Base-by-base conservation (phyloP, 1,140 invertebrate species). In the Delia radicum region DNA sequence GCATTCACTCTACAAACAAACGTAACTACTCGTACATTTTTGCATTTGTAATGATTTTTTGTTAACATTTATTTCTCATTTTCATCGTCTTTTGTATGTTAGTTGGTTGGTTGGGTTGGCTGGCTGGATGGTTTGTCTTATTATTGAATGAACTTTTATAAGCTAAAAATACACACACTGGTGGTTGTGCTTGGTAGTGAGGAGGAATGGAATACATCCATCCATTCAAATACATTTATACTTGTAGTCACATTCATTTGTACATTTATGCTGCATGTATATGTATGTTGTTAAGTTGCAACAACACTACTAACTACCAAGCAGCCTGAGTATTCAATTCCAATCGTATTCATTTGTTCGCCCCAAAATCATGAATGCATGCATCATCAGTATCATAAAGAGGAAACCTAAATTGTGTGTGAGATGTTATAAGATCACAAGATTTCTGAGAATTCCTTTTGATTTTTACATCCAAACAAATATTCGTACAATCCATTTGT, bases 21-120 rank as follows among this genome's bases (percentile, higher is more conserved):
- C n/a, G 12, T 42, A 55, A 77, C 77, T 46, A 21, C 27, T 77
- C 78, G 75, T 80, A 81, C 80, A 82, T 48, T 79, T 82, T 77
- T 76, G 74, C 21, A 71, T 65, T 21, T 46, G n/a, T 2, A 33
- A 73, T 15, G 72, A 33, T 21, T 55, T 55, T 55, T 24, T 55
- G 37, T 42, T 10, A 15, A 15, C n/a, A n/a, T n/a, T 42, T 42
- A 42, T 42, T 42, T 42, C 46, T 15, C 48, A 21, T 55, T 55
- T 55, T 55, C 21, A 7, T 21, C 48, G 12, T 55, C 48, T 21
- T 55, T 55, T n/a, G n/a, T 10, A 37, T 37, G 13, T 37, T 37
- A 10, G 33, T 37, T 3, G 33, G 33, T 37, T 13, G 33, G 31
- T 33, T 33, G 31, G 1, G 8, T 37, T 10, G 33, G 8, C 76